These are phyloP conservation scores for Umimayanthus kanabou DNA, from an alignment of 92 coral and sea anemone species.

Conservation along the genomic window DNA sequence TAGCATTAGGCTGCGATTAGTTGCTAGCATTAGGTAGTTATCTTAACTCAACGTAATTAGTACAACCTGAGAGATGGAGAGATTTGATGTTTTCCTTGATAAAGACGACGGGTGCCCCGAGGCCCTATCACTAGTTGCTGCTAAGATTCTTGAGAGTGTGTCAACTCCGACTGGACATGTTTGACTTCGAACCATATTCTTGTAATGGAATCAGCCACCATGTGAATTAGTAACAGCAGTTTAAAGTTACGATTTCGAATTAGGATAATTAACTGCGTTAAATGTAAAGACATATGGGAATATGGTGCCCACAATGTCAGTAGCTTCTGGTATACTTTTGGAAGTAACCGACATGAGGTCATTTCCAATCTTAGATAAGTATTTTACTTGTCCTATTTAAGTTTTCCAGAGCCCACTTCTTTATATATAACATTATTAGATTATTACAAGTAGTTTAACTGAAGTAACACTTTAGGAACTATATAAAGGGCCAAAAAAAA, in stretches of 20 bases:
- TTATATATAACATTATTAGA: no score
- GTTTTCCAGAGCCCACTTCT: no score
- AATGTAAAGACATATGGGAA: no score
- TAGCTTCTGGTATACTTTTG: no score
- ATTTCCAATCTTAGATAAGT: no score
- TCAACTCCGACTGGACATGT: conserved; percentile 40
- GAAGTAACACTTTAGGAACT: no score
- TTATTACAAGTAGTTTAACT: no score
- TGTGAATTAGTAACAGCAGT: conserved; percentile 14
- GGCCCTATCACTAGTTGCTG: conserved; percentile 29
- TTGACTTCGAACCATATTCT: conserved; percentile 37
- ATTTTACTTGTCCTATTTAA: no score
- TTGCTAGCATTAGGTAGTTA: not conserved
- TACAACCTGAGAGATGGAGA: conserved; percentile 42
- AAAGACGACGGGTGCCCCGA: conserved; percentile 1
- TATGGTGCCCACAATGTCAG: no score
- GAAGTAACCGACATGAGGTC: no score
- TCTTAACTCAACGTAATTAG: not conserved
- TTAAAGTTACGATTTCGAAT: not conserved
- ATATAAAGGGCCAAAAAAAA: no score
- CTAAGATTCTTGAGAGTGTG: conserved; percentile 38
- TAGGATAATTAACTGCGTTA: no score
- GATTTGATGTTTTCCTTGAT: conserved; percentile 20
- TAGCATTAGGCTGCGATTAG: not conserved
- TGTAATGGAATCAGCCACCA: conserved; percentile 22